Conservation (phyloP, 2,797 vertebrate genomes). For the Propithecus deckenii region DNA sequence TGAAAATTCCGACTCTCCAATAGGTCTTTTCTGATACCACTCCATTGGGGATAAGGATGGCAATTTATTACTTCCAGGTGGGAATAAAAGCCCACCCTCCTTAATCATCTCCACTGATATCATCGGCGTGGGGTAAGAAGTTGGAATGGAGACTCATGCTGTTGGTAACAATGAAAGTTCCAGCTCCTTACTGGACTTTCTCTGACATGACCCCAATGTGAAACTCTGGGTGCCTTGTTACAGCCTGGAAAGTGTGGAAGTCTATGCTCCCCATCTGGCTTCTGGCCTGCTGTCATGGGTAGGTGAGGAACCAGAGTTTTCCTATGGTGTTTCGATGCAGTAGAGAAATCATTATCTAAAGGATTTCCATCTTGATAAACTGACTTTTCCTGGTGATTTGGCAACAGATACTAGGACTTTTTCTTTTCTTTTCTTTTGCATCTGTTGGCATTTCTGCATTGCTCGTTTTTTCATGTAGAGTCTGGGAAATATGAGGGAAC, state of each 20-base stretch:
- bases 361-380: neutral
- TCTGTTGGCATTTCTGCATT: neutral
- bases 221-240: accelerated
- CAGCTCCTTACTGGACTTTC: neutral
- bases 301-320: neutral
- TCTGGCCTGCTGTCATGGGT: neutral
- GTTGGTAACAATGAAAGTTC: neutral
- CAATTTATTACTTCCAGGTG: neutral
- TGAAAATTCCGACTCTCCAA: neutral
- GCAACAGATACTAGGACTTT: neutral
- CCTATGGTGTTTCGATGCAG: neutral
- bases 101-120: neutral
- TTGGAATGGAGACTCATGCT: neutral
- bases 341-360: neutral
- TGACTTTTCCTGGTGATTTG: neutral
- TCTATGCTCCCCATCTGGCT: neutral
- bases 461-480: neutral
- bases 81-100: neutral
- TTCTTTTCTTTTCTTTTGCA: neutral
- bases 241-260: neutral
- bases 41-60: neutral
- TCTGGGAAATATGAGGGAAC: neutral
- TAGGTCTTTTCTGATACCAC: neutral
- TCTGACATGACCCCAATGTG: neutral
- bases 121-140: accelerated